Conservation (phyloP, 2,888 invertebrate genomes). For the Ellobium chinense region DNA sequence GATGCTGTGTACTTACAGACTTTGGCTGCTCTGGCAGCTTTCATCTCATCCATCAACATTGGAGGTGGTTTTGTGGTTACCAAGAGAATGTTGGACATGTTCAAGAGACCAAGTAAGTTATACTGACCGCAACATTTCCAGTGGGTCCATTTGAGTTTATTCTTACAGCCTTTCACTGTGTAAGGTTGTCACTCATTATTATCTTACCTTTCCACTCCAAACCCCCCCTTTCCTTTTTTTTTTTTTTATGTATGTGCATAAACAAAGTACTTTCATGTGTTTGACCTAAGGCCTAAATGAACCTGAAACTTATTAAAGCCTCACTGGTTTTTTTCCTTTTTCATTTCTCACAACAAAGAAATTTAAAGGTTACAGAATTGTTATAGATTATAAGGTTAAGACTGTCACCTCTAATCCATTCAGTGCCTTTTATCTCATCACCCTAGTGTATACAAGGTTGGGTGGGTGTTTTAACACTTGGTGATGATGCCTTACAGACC, state of each 20-base stretch:
- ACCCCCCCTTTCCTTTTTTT: not conserved
- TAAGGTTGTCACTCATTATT: not conserved
- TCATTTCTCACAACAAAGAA: not conserved
- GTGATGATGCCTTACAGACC: too few species aligned
- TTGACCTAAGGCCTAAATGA: not conserved
- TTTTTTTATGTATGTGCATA: not conserved
- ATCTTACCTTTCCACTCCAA: not conserved
- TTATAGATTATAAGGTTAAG: too few species aligned
- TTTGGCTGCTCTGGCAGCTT: conserved; percentile 90
- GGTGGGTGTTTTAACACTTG: too few species aligned
- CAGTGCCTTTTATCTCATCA: too few species aligned
- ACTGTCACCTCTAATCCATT: too few species aligned
- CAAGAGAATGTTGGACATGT: conserved; percentile 95
- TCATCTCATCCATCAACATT: conserved; percentile 93
- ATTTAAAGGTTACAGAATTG: too few species aligned
- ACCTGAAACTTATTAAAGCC: not conserved
- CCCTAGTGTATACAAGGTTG: too few species aligned
- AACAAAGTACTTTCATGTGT: not conserved
- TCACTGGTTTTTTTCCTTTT: not conserved
- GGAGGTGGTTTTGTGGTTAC: conserved; percentile 94
- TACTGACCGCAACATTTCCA: too few species aligned
- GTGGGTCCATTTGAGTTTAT: not conserved
- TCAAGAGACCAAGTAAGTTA: conserved; percentile 82
- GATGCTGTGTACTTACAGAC: conserved; percentile 78
- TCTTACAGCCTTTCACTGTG: too few species aligned